Base-by-base conservation (phyloP, 2,888 invertebrate genomes). In the Smittia sp. region DNA sequence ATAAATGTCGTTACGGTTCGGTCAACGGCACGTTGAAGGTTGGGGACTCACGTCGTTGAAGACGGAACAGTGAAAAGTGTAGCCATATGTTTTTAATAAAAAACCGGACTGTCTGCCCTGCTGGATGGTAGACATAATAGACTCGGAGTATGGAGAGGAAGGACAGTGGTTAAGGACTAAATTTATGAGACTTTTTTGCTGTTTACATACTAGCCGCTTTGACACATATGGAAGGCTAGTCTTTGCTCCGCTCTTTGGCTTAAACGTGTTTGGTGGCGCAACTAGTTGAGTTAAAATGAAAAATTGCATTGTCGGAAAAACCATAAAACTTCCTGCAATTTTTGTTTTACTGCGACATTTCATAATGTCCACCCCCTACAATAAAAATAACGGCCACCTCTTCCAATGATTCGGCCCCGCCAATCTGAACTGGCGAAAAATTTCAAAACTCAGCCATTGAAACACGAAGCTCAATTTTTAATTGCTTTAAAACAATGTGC, bases 151-250 rank as follows among this genome's bases (percentile, higher is more conserved):
- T 46, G 15, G 2, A 46, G 11, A 46, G 46, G 46, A 46, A 13
- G 46, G 46, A 15, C 46, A 46, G 46, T 46, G 46, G 46, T 46
- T 46, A 46, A 15, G 46, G 46, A 46, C 11, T 46, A 46, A 46
- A 46, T 46, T 46, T 46, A 46, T 46, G 46, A 11, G 46, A 46
- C 2, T 46, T 46, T 46, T 46, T 46, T 46, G 46, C 15, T 46
- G 46, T 15, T 11, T 46, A 11, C 38, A 38, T 38, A 9, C 11
- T 32, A 9, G 32, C 32, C 32, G 32, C 4, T 32, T n/a, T 46
- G 46, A 46, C 46, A 46, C 46, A 46, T 46, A 46, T 46, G 46
- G 46, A 46, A 46, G 15, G 46, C 46, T 46, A n/a, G 46, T 46
- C 32, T 3, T 46, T 46, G 46, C 15, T 46, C n/a, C 11, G 6